Conservation (phyloP, 2,113 vertebrate genomes). For the Struthidea cinerea region DNA sequence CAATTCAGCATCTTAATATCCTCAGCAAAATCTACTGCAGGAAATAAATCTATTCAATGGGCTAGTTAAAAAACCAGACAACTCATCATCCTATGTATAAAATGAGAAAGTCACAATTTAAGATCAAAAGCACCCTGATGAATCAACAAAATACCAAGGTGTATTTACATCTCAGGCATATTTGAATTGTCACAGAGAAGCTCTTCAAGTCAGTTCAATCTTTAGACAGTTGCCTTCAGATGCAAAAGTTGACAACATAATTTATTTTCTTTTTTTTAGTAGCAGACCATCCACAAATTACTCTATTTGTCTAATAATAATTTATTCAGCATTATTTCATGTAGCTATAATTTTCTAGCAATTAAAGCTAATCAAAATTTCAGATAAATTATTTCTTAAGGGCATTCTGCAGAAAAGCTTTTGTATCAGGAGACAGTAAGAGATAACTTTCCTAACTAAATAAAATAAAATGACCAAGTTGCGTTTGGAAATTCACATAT, state of each 20-base stretch:
- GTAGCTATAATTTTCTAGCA: background rate
- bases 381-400: background rate
- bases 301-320: background rate
- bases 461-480: background rate
- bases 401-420: background rate
- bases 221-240: background rate
- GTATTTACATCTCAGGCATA: background rate
- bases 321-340: background rate
- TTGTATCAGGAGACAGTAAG: background rate
- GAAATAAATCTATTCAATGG: background rate
- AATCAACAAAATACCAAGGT: background rate
- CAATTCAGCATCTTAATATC: constrained; percentile 10
- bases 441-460: background rate
- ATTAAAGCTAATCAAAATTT: background rate
- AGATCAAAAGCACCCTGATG: background rate
- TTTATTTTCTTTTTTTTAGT: background rate
- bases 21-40: background rate
- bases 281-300: background rate
- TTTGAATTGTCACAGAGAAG: background rate
- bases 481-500: background rate
- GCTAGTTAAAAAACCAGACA: background rate
- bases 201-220: background rate
- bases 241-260: background rate
- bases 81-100: background rate
- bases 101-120: background rate